Base-by-base conservation (phyloP, 2,797 vertebrate genomes). In the Simalia tracyae region DNA sequence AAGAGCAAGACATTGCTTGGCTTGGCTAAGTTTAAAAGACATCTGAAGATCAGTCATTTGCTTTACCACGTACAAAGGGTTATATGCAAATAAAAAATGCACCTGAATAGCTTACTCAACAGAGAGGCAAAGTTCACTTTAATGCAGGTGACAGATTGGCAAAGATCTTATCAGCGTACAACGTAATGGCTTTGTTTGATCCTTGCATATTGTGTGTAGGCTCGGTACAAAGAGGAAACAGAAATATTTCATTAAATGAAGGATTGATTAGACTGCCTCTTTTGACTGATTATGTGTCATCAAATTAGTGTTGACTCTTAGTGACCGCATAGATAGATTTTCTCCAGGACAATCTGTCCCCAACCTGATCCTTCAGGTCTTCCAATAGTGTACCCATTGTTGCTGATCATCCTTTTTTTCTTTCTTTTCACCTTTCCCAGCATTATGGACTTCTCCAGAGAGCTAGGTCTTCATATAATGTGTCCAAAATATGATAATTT, bases 81-180 rank as follows among this genome's bases (percentile, higher is more conserved):
- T 92, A 36, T 54, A 91, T 90, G 93, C 94, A 95, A 93, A 95
- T 68, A 85, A 91, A 84, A 87, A 86, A 88, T 87, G 15, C 84
- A 89, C 88, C 92, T 46, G 89, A 90, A 54, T 92, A 91, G 46
- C 66, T 81, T 46, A 46, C 50, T 54, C 50, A 54, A 54, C 63
- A 59, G 64, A 92, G 90, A 95, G 94, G 94, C 90, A 96, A 97
- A 96, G 96, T 95, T 94, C 89, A 94, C 94, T 95, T 96, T 94
- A 87, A 89, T 86, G 89, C 94, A 92, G 92, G 87, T 91, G 93
- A 91, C 0, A 61, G 87, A 89, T 94, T 91, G 87, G 93, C 94
- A 89, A 94, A 94, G 94, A 96, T 95, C 91, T 95, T 95, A 96
- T 96, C 91, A 0, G 36, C 72, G 17, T 60, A 15, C 31, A 42